phyloP scores from a whole-genome alignment of 2,797 vertebrate genomes.

The Rhincodon typus region DNA sequence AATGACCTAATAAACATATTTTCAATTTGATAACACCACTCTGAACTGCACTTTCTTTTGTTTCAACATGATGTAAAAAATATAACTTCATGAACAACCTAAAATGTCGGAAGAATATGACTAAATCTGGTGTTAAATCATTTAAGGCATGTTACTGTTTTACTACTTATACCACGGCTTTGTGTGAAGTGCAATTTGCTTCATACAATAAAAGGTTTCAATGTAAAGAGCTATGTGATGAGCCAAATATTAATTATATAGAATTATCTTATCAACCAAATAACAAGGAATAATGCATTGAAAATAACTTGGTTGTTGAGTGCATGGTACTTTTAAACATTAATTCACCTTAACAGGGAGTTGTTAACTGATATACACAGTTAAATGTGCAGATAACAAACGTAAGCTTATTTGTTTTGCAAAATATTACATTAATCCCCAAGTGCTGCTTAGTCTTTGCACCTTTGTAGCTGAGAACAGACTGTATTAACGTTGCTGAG shows the following conservation, averaged over 20 bases:
- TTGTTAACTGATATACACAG: not conserved
- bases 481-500: not conserved
- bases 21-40: not conserved
- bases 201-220: not conserved
- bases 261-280: not conserved
- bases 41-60: not conserved
- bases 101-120: not conserved
- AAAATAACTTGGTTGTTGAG: not conserved
- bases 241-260: not conserved
- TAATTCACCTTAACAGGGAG: not conserved
- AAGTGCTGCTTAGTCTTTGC: not conserved
- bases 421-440: not conserved
- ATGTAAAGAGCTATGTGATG: not conserved
- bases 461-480: not conserved
- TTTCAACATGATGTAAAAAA: not conserved
- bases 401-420: not conserved
- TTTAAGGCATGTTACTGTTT: not conserved
- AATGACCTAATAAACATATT: not conserved
- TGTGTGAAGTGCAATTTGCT: not conserved
- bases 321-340: not conserved
- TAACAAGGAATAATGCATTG: not conserved
- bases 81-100: not conserved
- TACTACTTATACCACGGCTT: not conserved
- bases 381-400: not conserved
- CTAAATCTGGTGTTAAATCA: not conserved